phyloP scores from a whole-genome alignment of 53 echinoderm and acorn worm species.

The Echinometra lucunter region DNA sequence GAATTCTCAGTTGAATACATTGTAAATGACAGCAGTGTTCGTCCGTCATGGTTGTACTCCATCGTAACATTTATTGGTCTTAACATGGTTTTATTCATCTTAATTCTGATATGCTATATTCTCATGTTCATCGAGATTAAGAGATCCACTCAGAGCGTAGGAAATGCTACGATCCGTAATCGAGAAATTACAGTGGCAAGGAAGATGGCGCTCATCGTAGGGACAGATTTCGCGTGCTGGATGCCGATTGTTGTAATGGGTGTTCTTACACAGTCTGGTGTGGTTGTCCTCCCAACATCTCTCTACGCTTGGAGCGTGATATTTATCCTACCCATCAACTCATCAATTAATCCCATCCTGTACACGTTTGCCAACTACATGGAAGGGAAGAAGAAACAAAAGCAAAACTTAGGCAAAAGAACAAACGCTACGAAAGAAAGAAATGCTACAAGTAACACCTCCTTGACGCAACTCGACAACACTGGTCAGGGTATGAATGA shows the following conservation, averaged over 20 bases:
- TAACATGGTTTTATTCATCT: slow-evolving; percentile 63
- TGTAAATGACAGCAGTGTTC: background rate
- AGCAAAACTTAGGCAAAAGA: background rate
- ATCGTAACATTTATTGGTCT: slow-evolving; percentile 67
- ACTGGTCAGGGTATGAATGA: background rate
- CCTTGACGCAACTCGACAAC: background rate
- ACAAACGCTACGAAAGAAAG: background rate
- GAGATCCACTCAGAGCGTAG: background rate
- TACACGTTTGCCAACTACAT: slow-evolving; percentile 67
- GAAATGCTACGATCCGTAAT: background rate
- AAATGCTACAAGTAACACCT: background rate
- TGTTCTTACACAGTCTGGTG: slow-evolving; percentile 57
- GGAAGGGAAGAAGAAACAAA: background rate
- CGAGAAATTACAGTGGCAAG: slow-evolving; percentile 69
- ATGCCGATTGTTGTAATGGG: slow-evolving; percentile 74
- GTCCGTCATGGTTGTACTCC: slow-evolving; percentile 59
- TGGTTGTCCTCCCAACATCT: slow-evolving; percentile 57
- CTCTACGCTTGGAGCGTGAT: slow-evolving; percentile 74
- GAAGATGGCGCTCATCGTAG: slow-evolving; percentile 69
- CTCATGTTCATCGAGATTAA: slow-evolving; percentile 63
- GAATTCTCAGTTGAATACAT: slow-evolving; percentile 11
- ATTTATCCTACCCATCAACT: slow-evolving; percentile 73
- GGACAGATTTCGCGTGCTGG: slow-evolving; percentile 75
- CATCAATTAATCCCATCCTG: slow-evolving; percentile 70
- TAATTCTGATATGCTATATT: slow-evolving; percentile 67